phyloP scores from a whole-genome alignment of 37 sponge, comb jelly and placozoan species.

The Diacarnus erythraeanus region DNA sequence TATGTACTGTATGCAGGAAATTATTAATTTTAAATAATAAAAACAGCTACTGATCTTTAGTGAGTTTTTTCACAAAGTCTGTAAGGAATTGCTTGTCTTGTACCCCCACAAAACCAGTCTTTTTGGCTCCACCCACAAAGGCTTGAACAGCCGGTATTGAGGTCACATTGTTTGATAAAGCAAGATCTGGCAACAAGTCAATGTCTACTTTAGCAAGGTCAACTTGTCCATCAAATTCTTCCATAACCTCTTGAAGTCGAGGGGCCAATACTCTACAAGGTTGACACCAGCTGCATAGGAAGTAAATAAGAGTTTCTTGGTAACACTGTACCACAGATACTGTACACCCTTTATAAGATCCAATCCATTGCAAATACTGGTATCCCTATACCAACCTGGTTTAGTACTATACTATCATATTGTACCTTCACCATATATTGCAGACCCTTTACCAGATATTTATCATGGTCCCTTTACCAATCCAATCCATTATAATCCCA shows the following conservation, averaged over 20 bases:
- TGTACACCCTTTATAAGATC: no score
- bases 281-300: constrained; percentile 37
- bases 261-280: constrained; percentile 48
- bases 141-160: constrained; percentile 44
- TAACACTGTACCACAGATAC: no score
- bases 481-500: no score
- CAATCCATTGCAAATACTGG: no score
- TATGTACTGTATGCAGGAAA: background rate
- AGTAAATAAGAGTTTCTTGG: constrained; percentile 3
- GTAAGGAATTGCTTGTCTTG: constrained; percentile 22
- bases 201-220: constrained; percentile 64
- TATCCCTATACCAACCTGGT: no score
- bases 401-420: no score
- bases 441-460: no score
- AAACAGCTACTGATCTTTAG: background rate
- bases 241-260: constrained; percentile 19
- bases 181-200: constrained; percentile 39
- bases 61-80: constrained; percentile 17
- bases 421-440: no score
- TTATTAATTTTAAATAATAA: background rate
- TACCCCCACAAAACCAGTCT: constrained; percentile 27
- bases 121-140: constrained; percentile 19
- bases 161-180: constrained; percentile 34
- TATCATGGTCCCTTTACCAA: no score
- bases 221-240: background rate